Evolutionary conservation across 2,113 vertebrate genomes (phyloP).

Genomic region (Corythornis cristatus): DNA sequence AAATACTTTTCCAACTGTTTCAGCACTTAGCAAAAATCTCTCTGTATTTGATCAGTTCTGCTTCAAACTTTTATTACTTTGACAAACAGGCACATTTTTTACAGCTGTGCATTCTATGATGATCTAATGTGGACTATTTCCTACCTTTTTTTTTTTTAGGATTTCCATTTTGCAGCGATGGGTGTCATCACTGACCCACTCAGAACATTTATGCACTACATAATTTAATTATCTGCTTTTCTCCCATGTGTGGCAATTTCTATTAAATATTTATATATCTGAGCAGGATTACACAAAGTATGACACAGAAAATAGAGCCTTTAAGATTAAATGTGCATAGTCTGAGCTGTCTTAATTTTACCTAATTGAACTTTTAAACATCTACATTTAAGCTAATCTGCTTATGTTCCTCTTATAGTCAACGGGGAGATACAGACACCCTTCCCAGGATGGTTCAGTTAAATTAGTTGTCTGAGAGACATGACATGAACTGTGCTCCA

Average conservation of each 20-base stretch:
- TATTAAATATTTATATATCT: neutral
- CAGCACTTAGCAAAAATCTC: slow-evolving; percentile 78
- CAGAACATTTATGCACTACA: neutral
- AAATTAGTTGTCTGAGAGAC: neutral
- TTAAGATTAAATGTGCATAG: neutral
- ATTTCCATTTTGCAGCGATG: neutral
- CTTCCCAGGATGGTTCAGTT: neutral
- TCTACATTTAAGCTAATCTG: neutral
- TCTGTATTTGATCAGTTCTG: slow-evolving; percentile 73
- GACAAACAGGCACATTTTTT: slow-evolving; percentile 64
- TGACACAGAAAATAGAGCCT: neutral
- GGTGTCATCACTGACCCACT: neutral
- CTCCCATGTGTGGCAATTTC: neutral
- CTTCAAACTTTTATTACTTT: slow-evolving; percentile 73
- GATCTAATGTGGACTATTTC: neutral
- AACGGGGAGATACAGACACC: neutral
- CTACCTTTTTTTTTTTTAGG: neutral
- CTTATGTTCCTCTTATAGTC: neutral
- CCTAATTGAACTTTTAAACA: neutral
- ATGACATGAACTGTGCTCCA: neutral
- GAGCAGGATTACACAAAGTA: neutral
- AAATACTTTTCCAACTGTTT: slow-evolving; percentile 78
- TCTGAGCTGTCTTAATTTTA: neutral
- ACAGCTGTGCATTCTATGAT: neutral
- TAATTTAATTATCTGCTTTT: neutral